Conservation (phyloP, 2,888 invertebrate genomes). For the Acanthosoma haemorrhoidale region DNA sequence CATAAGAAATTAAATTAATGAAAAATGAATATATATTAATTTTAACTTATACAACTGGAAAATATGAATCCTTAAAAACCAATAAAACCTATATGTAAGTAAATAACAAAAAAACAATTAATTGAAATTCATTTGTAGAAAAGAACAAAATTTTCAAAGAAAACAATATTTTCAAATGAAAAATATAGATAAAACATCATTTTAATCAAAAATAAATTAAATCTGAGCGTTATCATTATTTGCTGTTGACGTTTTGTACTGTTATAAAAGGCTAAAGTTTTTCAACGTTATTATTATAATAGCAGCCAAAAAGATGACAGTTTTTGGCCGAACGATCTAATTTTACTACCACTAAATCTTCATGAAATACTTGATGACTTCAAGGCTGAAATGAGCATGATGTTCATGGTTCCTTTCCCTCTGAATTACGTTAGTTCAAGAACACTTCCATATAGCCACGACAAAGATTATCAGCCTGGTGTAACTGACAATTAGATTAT, state of each 20-base stretch:
- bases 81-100: not conserved
- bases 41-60: not conserved
- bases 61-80: not conserved
- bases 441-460: not conserved
- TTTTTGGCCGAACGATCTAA: not conserved
- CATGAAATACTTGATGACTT: not conserved
- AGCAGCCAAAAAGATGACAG: not conserved
- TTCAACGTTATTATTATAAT: conserved; percentile 13
- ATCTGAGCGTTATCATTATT: not conserved
- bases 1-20: not conserved
- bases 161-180: not conserved
- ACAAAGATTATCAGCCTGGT: not conserved
- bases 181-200: not conserved
- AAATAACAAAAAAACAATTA: not conserved
- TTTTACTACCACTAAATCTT: conserved; percentile 24
- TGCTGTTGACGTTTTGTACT: conserved; percentile 26
- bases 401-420: not conserved
- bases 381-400: conserved; percentile 14
- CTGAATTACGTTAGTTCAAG: not conserved
- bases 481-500: not conserved
- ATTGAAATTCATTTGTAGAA: not conserved
- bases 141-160: not conserved
- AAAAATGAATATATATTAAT: not conserved
- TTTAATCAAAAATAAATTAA: not conserved
- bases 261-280: conserved; percentile 6